These are phyloP conservation scores for Centropyge bicolor DNA, from an alignment of 2,797 vertebrate genomes.

Conservation along the genomic window DNA sequence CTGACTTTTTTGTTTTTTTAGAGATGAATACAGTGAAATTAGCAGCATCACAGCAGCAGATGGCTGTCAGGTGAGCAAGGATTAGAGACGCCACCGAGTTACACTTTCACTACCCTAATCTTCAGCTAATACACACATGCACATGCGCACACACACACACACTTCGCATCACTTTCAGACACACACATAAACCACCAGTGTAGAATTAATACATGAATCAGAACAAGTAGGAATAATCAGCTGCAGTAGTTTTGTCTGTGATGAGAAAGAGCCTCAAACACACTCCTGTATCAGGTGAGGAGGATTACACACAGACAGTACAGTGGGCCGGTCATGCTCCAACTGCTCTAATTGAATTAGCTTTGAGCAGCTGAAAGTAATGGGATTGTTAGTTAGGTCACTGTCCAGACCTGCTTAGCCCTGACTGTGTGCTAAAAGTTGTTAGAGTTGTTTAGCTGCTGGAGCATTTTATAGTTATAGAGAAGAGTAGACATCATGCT, in stretches of 20 bases:
- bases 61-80: conserved; percentile 58
- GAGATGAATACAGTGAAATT: conserved; percentile 3
- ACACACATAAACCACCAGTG: background rate
- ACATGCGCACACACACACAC: background rate
- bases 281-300: conserved; percentile 41
- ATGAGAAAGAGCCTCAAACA: background rate
- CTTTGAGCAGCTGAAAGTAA: conserved; percentile 64
- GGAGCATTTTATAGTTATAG: conserved; percentile 8
- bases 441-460: conserved; percentile 8
- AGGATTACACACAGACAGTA: conserved; percentile 52
- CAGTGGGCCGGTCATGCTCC: conserved; percentile 41
- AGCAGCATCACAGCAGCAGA: conserved; percentile 58
- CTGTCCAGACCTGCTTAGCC: conserved; percentile 24
- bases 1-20: conserved; percentile 10
- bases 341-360: conserved; percentile 72
- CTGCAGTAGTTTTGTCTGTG: background rate
- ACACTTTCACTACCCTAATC: conserved; percentile 65
- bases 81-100: conserved; percentile 47
- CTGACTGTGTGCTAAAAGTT: conserved; percentile 22
- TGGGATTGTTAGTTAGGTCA: conserved; percentile 58
- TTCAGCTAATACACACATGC: conserved; percentile 14
- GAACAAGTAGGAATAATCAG: background rate
- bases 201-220: background rate
- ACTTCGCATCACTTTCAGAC: background rate
- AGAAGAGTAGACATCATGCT: background rate